Evolutionary conservation across 2,888 invertebrate species (phyloP).

Genomic region (Sarcophaga carnaria): DNA sequence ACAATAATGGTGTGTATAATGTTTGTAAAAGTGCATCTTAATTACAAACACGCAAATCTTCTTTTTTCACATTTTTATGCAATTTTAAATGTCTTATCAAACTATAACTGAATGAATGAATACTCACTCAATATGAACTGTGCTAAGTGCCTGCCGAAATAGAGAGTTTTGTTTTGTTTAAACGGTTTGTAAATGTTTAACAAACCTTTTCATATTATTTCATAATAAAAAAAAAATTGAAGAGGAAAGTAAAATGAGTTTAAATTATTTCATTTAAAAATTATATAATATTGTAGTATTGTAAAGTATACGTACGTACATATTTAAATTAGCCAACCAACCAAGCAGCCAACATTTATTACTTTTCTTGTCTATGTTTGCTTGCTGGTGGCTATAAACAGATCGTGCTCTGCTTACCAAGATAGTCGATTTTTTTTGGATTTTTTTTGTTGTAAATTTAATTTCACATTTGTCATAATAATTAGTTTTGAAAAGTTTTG

Average conservation of each 20-base stretch:
- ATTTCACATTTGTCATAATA: slow-evolving; percentile 54
- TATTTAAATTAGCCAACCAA: neutral
- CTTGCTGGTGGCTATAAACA: neutral
- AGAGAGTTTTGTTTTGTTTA: too few relatives aligned
- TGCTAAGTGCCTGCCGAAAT: neutral
- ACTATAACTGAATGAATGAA: neutral
- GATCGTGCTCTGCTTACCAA: slow-evolving; percentile 47
- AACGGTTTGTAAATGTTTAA: slow-evolving; percentile 33
- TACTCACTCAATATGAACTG: neutral
- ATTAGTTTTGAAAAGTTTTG: slow-evolving; percentile 18
- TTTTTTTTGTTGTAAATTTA: slow-evolving; percentile 44
- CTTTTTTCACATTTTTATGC: neutral
- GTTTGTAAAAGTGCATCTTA: neutral
- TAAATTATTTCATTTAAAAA: neutral
- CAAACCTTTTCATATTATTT: slow-evolving; percentile 44
- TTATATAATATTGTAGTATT: neutral
- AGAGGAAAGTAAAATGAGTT: neutral
- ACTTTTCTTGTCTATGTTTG: neutral
- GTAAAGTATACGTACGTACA: neutral
- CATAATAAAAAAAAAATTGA: slow-evolving; percentile 12
- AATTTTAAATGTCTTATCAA: slow-evolving; percentile 20
- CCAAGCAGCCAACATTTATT: neutral
- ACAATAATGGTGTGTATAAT: neutral
- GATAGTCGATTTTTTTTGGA: slow-evolving; percentile 31
- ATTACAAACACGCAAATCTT: neutral